Evolutionary conservation across 1,140 invertebrate species (phyloP).

Genomic region (Batillaria attramentaria): DNA sequence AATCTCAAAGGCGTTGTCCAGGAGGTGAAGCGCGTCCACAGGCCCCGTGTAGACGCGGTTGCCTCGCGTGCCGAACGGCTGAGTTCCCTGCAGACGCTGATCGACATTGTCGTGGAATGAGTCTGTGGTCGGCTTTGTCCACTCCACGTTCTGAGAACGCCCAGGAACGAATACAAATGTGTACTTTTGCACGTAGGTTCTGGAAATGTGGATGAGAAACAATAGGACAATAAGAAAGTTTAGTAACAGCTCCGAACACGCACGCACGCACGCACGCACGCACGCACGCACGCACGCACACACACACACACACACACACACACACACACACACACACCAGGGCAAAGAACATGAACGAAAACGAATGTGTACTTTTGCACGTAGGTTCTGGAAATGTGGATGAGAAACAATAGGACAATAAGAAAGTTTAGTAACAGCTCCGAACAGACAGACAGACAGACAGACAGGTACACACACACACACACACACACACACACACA

Average conservation of each 20-base stretch:
- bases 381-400: background rate
- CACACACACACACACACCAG: too few relatives aligned
- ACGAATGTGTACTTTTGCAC: slow-evolving; percentile 6
- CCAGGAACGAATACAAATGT: background rate
- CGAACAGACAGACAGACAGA: too few relatives aligned
- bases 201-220: background rate
- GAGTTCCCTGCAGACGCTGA: background rate
- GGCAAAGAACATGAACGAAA: background rate
- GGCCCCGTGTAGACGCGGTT: slow-evolving; percentile 24
- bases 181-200: slow-evolving; percentile 7
- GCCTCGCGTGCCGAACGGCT: slow-evolving; percentile 5
- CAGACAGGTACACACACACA: background rate
- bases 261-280: too few relatives aligned
- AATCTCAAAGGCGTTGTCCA: slow-evolving; percentile 20
- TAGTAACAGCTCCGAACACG: too few relatives aligned
- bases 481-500: background rate
- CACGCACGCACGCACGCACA: background rate
- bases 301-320: slow-evolving; percentile 10
- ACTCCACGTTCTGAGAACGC: background rate
- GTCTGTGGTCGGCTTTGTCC: background rate
- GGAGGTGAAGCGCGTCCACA: background rate
- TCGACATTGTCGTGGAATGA: background rate
- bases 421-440: too few relatives aligned
- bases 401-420: background rate
- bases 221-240: too few relatives aligned